Evolutionary conservation across 35 echinoderm and acorn worm species (phyloP), one percentile per base, ranked within the genome.

Genomic region (Heliocidaris tuberculata): DNA sequence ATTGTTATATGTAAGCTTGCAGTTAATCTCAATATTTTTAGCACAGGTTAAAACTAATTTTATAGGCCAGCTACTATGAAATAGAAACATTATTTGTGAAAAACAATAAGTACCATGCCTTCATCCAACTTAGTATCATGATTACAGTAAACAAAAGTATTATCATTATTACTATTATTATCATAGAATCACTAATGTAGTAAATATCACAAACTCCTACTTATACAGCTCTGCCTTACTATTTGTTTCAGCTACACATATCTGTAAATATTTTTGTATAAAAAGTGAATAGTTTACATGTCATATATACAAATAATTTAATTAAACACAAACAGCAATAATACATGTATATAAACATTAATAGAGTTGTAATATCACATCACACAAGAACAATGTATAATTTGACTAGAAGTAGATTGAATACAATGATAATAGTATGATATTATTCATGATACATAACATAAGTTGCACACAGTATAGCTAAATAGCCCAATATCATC

Each of bases 221-320:
- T 52, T 52, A 12, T 56, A 42, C n/a, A 6, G 52, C 9, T 2
- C 15, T 15, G 9, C 52, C 10, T 56, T 56, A 13, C 7, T 56
- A 56, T 56, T 56, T 56, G 52, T 56, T 56, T 56, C 52, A 10
- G 11, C 52, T 56, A 56, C 52, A 42, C 35, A 42, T 42, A 42
- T 42, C 7, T 56, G 52, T 56, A 78, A 78, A 78, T 78, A 78
- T 6, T 24, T 78, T 27, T 6, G 27, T 78, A 56, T 12, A 10
- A 56, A 56, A 78, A 78, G 21, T 78, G 27, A 19, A 78, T 78
- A 78, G 65, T 78, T 78, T 27, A 78, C 17, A 78, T 56, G 52
- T 56, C 52, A 78, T 78, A 78, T 78, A 78, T 78, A 78, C 65
- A 78, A 78, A 78, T 78, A 78, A 78, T 78, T 78, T 78, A 78